Evolutionary conservation across 2,113 vertebrate species (phyloP).

Genomic region (Numida meleagris): DNA sequence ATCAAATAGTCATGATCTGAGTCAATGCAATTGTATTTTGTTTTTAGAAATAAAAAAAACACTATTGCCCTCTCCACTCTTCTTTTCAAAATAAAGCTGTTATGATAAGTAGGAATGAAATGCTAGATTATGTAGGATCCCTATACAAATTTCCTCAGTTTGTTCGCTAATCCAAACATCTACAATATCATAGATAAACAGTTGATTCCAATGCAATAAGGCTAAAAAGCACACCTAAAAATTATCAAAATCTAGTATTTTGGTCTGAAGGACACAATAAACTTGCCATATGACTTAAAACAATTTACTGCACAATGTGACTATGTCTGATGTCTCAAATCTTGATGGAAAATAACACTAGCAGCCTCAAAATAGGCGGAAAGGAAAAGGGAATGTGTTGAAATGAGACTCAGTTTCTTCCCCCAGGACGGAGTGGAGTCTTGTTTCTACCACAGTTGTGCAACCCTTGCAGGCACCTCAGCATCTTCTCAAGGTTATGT

Average conservation of each 20-base stretch:
- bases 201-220: not conserved
- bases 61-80: not conserved
- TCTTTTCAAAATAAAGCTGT: not conserved
- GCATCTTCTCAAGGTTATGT: not conserved
- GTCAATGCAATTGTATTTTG: conserved; percentile 21
- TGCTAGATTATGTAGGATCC: not conserved
- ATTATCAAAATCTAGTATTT: conserved; percentile 60
- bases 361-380: not conserved
- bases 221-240: conserved; percentile 30
- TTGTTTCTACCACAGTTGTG: not conserved
- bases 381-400: not conserved
- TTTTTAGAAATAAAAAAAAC: not conserved
- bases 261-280: conserved; percentile 29
- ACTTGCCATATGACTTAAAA: conserved; percentile 25
- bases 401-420: not conserved
- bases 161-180: not conserved
- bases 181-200: not conserved
- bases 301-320: conserved; percentile 27
- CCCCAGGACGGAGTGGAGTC: not conserved
- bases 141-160: not conserved
- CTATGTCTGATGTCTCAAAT: conserved; percentile 9
- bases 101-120: not conserved
- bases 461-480: conserved; percentile 23
- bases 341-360: not conserved
- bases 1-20: conserved; percentile 49